A percentile compares a stretch with the other conserved stretches of the same genome.
Evolutionary conservation across 2,797 vertebrate genomes (phyloP).

Genomic region (Myotis myotis): DNA sequence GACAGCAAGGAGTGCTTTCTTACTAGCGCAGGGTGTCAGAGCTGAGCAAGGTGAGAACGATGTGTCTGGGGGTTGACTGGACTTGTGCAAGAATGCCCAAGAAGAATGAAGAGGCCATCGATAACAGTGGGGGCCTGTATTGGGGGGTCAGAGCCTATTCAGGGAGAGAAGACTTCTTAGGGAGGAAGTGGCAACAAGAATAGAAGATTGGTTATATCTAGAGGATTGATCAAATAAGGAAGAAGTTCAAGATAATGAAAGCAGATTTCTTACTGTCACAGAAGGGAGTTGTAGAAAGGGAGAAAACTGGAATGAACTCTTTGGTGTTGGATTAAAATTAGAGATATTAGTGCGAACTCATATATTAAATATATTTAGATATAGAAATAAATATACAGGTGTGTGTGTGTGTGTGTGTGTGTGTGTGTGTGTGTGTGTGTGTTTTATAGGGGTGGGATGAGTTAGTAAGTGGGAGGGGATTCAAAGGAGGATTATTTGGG

Average conservation of each 20-base stretch:
- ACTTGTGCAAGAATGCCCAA: neutral
- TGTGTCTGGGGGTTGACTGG: neutral
- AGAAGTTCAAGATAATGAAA: neutral
- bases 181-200: neutral
- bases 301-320: neutral
- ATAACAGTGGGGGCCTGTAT: too few species aligned
- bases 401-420: neutral
- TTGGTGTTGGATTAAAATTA: neutral
- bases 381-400: neutral
- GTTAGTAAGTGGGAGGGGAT: neutral
- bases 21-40: neutral
- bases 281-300: neutral
- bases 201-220: neutral
- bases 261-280: neutral
- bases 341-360: neutral
- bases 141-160: neutral
- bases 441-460: neutral
- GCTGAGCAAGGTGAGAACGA: neutral
- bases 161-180: neutral
- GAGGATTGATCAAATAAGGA: neutral
- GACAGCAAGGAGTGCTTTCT: neutral
- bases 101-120: neutral
- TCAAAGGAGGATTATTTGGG: neutral
- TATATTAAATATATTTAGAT: neutral
- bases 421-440: neutral